These are phyloP conservation scores for Chouioia cunea DNA, from an alignment of 2,888 invertebrate genomes.

Conservation along the genomic window DNA sequence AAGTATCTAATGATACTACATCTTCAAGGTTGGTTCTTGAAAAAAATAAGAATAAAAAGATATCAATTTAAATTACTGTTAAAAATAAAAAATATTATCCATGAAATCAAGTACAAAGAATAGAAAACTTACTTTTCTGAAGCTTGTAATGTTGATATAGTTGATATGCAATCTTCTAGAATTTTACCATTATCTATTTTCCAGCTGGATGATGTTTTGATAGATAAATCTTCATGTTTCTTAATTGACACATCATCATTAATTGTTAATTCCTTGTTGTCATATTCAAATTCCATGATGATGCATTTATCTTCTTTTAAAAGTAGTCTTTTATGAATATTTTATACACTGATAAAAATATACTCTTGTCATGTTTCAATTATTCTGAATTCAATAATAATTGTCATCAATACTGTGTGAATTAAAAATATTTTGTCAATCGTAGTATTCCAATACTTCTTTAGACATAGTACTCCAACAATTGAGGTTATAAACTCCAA, in stretches of 20 bases:
- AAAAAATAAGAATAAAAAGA: conserved; percentile 39
- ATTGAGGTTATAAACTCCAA: too few relatives aligned
- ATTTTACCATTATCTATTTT: conserved; percentile 54
- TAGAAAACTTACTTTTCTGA: conserved; percentile 52
- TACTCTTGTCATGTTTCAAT: neutral
- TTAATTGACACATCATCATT: conserved; percentile 1
- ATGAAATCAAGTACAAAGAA: conserved; percentile 17
- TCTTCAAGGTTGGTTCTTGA: conserved; percentile 63
- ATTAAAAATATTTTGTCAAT: too few relatives aligned
- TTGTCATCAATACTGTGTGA: neutral
- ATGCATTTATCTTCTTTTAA: neutral
- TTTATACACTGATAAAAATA: too few relatives aligned
- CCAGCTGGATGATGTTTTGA: conserved; percentile 56
- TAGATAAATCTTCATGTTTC: conserved; percentile 15
- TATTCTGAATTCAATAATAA: conserved; percentile 20
- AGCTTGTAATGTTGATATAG: conserved; percentile 46
- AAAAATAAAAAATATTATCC: neutral
- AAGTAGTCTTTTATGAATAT: too few relatives aligned
- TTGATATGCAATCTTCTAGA: conserved; percentile 56
- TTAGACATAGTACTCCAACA: too few relatives aligned
- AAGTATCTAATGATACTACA: conserved; percentile 63
- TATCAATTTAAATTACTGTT: neutral
- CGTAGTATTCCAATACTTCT: too few relatives aligned
- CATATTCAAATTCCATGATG: conserved; percentile 31
- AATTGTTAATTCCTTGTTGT: neutral